Evolutionary conservation across 2,888 invertebrate genomes (phyloP).

Genomic region (Ophioninae sp.): DNA sequence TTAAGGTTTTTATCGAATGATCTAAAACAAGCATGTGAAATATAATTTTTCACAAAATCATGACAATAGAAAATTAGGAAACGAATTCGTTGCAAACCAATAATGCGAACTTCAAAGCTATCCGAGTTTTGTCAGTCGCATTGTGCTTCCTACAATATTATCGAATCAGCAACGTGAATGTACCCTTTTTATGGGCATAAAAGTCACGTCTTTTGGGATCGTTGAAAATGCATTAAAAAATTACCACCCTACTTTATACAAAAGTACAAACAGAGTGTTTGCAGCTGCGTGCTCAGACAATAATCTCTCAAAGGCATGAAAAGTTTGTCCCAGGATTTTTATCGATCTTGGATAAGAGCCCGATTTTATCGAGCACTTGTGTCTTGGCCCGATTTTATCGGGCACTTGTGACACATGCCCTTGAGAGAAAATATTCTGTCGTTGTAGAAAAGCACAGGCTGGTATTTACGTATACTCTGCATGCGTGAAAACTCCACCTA

Average conservation of each 20-base stretch:
- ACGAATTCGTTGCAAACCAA: no score
- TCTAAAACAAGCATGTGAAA: no score
- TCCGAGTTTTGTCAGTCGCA: not conserved
- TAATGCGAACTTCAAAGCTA: no score
- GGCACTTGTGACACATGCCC: not conserved
- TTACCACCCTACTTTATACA: not conserved
- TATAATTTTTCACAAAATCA: no score
- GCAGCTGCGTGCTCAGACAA: not conserved
- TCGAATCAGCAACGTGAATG: not conserved
- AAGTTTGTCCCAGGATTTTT: not conserved
- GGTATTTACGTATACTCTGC: constrained; percentile 1
- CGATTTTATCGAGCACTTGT: no score
- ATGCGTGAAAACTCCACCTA: constrained; percentile 25
- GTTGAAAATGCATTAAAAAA: not conserved
- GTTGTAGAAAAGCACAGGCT: not conserved
- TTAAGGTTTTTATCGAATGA: no score
- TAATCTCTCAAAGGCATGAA: not conserved
- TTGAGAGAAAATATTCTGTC: not conserved
- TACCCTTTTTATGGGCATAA: not conserved
- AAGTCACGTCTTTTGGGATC: not conserved
- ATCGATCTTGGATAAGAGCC: no score
- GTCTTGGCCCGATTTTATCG: no score
- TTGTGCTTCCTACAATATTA: not conserved
- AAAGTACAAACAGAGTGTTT: not conserved
- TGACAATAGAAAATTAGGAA: no score